Evolutionary conservation across 2,888 invertebrate genomes (phyloP).

Genomic region (Andrena bicolor): DNA sequence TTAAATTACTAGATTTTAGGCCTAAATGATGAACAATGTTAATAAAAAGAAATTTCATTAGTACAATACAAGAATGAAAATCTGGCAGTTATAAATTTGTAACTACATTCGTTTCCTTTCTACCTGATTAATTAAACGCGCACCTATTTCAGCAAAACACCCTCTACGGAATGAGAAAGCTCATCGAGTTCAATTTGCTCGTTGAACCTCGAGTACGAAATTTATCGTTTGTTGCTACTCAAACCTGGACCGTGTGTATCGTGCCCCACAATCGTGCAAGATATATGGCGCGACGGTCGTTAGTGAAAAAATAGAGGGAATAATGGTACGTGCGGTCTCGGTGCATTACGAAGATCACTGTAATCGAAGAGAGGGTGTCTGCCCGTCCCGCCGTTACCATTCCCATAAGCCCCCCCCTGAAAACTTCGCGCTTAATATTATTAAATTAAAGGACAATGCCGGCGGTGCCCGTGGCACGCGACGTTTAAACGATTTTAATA

Average conservation of each 20-base stretch:
- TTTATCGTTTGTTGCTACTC: constrained; percentile 32
- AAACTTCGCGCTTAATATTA: constrained; percentile 82
- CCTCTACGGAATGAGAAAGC: neutral
- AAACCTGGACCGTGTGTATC: constrained; percentile 5
- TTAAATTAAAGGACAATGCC: constrained; percentile 82
- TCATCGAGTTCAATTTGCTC: neutral
- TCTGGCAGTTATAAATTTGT: too few relatives aligned
- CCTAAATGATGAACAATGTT: too few relatives aligned
- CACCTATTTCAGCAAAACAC: neutral
- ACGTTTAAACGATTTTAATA: constrained; percentile 83
- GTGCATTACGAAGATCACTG: constrained; percentile 57
- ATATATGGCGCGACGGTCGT: constrained; percentile 51
- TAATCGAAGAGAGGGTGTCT: constrained; percentile 27
- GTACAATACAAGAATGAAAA: too few relatives aligned
- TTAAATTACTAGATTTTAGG: too few relatives aligned
- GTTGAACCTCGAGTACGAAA: neutral
- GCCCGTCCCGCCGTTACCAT: constrained; percentile 61
- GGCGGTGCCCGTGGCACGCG: constrained; percentile 76
- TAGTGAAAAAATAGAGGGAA: constrained; percentile 47
- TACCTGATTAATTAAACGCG: neutral
- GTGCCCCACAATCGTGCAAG: neutral
- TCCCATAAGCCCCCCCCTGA: constrained; percentile 44
- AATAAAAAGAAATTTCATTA: too few relatives aligned
- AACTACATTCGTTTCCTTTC: too few relatives aligned
- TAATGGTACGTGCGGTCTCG: constrained; percentile 59